These are phyloP conservation scores for Sceloporus undulatus DNA, from an alignment of 2,113 vertebrate species.

Conservation along the genomic window DNA sequence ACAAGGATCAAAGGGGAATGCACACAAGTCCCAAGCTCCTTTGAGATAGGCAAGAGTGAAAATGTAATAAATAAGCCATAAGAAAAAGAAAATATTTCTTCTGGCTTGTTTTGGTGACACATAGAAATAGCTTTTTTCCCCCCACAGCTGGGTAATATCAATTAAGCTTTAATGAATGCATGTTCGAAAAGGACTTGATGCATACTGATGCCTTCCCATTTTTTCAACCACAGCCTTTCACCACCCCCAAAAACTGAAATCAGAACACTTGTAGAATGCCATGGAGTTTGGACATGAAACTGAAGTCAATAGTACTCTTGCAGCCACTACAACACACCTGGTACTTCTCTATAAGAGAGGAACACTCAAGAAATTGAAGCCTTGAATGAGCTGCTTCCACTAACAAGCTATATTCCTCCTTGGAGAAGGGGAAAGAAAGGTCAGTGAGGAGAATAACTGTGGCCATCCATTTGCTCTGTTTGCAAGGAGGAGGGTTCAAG, in stretches of 20 bases:
- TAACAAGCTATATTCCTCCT: constrained; percentile 90
- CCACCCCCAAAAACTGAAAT: constrained; percentile 74
- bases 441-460: constrained; percentile 84
- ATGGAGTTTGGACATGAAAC: constrained; percentile 79
- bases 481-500: constrained; percentile 88
- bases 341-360: constrained; percentile 83
- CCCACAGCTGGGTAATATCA: constrained; percentile 72
- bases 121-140: constrained; percentile 70
- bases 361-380: constrained; percentile 90
- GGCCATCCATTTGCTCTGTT: constrained; percentile 85
- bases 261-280: constrained; percentile 89
- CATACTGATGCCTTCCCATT: constrained; percentile 75
- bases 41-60: neutral
- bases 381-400: constrained; percentile 89
- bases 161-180: constrained; percentile 74
- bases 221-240: constrained; percentile 84
- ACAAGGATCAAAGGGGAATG: neutral
- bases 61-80: neutral
- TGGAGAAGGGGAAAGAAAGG: constrained; percentile 80
- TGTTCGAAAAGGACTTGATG: constrained; percentile 71
- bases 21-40: neutral
- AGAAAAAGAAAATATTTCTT: constrained; percentile 51
- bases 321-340: constrained; percentile 81
- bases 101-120: constrained; percentile 71
- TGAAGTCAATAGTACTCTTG: constrained; percentile 71